Percentiles rank a stretch among this genome's conserved stretches.
Evolutionary conservation across 2,888 invertebrate genomes (phyloP).

Genomic region (Alviniconcha strummeri): DNA sequence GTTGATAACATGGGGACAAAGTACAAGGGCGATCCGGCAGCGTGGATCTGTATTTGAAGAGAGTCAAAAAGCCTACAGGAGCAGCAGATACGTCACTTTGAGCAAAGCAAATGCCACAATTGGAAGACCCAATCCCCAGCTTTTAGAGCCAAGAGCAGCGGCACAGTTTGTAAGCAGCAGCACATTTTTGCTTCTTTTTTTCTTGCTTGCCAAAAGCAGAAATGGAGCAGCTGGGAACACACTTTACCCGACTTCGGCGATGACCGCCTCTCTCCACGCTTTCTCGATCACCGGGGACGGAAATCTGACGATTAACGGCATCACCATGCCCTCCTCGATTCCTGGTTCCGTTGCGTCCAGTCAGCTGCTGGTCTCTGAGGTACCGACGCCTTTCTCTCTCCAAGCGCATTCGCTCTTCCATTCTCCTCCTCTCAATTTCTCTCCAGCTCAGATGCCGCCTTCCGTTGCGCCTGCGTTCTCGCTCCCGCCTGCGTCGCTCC

Average conservation of each 20-base stretch:
- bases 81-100: background rate
- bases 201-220: slow-evolving; percentile 16
- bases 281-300: background rate
- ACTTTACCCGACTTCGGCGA: slow-evolving; percentile 10
- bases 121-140: slow-evolving; percentile 1
- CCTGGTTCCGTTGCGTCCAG: background rate
- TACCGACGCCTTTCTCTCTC: background rate
- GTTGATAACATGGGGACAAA: background rate
- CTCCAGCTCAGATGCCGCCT: background rate
- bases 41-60: background rate
- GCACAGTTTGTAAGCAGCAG: background rate
- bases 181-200: background rate
- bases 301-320: background rate
- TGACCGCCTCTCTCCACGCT: background rate
- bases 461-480: slow-evolving; percentile 17
- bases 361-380: background rate
- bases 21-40: background rate
- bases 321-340: background rate
- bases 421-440: background rate
- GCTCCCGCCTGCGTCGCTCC: slow-evolving; percentile 23
- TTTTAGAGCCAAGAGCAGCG: background rate
- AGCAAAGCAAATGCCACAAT: slow-evolving; percentile 3
- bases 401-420: background rate
- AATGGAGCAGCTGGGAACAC: slow-evolving; percentile 16
- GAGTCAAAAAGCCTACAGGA: slow-evolving; percentile 1